Percentiles rank a stretch among this genome's conserved stretches.
Conservation (phyloP, 2,797 vertebrate species). For the Mormyrus hasselquistii region DNA sequence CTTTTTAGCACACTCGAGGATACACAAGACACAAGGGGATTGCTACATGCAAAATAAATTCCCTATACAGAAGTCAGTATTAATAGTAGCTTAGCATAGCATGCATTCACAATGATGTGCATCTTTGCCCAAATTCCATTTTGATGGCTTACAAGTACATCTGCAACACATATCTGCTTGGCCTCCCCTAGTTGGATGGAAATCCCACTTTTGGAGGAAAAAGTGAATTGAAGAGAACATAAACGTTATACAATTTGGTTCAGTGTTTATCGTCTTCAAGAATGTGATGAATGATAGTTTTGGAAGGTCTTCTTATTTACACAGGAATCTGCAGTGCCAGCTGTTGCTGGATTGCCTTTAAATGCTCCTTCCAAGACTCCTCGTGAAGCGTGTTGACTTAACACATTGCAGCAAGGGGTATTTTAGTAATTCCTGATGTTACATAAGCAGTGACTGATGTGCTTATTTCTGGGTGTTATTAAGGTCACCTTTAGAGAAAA, state of each 20-base stretch:
- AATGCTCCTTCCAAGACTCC: background rate
- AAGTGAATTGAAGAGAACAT: constrained; percentile 11
- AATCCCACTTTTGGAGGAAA: background rate
- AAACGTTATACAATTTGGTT: background rate
- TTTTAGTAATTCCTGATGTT: background rate
- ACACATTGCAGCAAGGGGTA: background rate
- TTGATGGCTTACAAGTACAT: background rate
- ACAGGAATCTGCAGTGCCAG: background rate
- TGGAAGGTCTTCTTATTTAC: constrained; percentile 13
- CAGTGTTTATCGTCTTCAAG: constrained; percentile 17
- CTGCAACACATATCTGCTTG: background rate
- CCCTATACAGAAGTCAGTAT: background rate
- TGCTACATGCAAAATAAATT: background rate
- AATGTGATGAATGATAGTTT: constrained; percentile 19
- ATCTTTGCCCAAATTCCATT: background rate
- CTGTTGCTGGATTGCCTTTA: background rate
- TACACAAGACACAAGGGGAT: background rate
- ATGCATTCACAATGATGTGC: background rate
- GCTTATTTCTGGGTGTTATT: background rate
- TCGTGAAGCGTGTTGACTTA: background rate
- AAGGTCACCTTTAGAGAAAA: background rate
- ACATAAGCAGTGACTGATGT: background rate
- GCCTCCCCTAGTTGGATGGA: background rate
- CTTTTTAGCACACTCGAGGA: background rate
- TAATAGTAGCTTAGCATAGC: background rate